A percentile compares a stretch with the other conserved stretches of the same genome.
Evolutionary conservation across 2,113 vertebrate genomes (phyloP).

Genomic region (Cisticola juncidis): DNA sequence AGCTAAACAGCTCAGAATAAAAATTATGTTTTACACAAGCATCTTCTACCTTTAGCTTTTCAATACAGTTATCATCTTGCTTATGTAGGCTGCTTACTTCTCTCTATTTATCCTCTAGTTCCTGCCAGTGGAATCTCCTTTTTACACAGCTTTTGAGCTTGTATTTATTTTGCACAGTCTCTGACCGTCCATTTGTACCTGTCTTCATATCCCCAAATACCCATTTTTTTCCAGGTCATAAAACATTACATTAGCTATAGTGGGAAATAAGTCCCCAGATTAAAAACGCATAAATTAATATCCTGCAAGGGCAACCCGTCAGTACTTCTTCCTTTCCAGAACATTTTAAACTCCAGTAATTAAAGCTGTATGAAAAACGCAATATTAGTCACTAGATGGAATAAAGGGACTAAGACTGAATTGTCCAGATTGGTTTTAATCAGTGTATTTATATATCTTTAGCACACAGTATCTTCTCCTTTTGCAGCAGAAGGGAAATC

Average conservation of each 20-base stretch:
- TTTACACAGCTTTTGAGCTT: neutral
- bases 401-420: neutral
- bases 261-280: neutral
- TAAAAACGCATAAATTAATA: neutral
- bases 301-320: neutral
- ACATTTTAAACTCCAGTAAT: neutral
- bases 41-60: neutral
- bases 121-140: neutral
- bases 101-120: neutral
- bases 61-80: neutral
- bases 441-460: slow-evolving; percentile 23
- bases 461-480: neutral
- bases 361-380: neutral
- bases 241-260: neutral
- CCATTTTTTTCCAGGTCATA: neutral
- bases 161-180: neutral
- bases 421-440: slow-evolving; percentile 15
- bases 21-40: neutral
- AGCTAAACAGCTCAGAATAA: neutral
- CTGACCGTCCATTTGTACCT: neutral
- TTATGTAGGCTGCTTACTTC: neutral
- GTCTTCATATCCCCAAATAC: neutral
- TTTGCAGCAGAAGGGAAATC: neutral
- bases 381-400: neutral
- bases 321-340: neutral